These are phyloP conservation scores for Aleiodes sp. DNA, from an alignment of 1,140 invertebrate species.

Conservation along the genomic window DNA sequence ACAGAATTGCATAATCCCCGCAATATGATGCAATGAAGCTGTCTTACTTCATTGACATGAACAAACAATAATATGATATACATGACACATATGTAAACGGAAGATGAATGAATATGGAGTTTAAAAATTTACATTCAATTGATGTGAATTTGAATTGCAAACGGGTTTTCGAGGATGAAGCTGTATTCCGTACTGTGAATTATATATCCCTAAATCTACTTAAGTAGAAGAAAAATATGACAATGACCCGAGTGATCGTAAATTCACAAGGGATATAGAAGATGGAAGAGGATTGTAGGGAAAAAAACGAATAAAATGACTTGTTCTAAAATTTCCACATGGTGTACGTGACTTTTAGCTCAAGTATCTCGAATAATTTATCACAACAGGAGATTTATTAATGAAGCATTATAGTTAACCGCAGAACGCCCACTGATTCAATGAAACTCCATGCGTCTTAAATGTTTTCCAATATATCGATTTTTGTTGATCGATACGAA, in stretches of 20 bases:
- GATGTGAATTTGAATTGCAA: background rate
- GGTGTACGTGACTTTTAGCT: background rate
- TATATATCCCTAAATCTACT: background rate
- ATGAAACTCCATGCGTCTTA: background rate
- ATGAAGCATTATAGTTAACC: background rate
- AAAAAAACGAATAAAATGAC: background rate
- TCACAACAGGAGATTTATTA: background rate
- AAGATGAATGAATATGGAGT: background rate
- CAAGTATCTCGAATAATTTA: background rate
- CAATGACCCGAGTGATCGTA: background rate
- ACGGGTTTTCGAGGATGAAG: slow-evolving; percentile 9
- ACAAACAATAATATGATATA: no score
- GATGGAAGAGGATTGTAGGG: no score
- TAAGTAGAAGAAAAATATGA: background rate
- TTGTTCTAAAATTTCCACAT: background rate
- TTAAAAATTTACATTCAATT: background rate
- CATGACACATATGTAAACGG: background rate
- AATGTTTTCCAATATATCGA: background rate
- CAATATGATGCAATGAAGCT: no score
- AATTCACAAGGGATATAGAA: no score
- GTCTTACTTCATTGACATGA: no score
- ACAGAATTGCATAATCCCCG: background rate
- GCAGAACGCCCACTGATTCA: background rate
- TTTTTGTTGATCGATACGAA: no score
- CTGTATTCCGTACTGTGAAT: background rate